Evolutionary conservation across 2,888 invertebrate species (phyloP).

Genomic region (Unio pictorum): DNA sequence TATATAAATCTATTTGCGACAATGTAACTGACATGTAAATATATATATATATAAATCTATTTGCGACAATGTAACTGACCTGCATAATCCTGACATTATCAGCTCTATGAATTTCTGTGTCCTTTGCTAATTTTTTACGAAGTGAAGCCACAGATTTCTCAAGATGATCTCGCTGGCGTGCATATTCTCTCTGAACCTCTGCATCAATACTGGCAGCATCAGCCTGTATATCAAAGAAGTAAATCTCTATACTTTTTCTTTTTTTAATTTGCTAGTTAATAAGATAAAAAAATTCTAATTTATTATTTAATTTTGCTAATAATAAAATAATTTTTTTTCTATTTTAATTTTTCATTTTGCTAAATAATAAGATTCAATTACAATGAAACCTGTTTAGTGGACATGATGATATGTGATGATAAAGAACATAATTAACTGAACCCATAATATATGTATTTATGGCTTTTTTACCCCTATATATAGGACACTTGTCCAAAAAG

Average conservation of each 20-base stretch:
- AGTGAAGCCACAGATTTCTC: slow-evolving; percentile 78
- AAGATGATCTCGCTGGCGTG: slow-evolving; percentile 84
- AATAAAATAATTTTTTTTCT: too few species aligned
- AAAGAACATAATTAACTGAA: too few species aligned
- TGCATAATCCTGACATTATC: slow-evolving; percentile 80
- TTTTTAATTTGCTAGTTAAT: too few species aligned
- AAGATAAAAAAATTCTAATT: background rate
- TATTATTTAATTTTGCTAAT: background rate
- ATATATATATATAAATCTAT: too few species aligned
- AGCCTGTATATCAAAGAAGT: slow-evolving; percentile 28
- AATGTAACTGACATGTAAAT: slow-evolving; percentile 58
- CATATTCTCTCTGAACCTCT: slow-evolving; percentile 72
- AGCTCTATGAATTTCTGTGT: slow-evolving; percentile 71
- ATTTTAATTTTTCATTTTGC: background rate
- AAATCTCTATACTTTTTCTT: background rate
- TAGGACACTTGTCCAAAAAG: too few species aligned
- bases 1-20: too few species aligned
- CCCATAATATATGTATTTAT: too few species aligned
- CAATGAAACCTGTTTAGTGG: too few species aligned
- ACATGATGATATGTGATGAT: too few species aligned
- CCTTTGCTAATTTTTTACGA: slow-evolving; percentile 72
- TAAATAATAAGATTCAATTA: background rate
- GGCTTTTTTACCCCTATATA: too few species aligned
- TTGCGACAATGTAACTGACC: slow-evolving; percentile 54
- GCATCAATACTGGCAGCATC: slow-evolving; percentile 70